Conservation (phyloP, 2,888 invertebrate genomes). For the Listrodromus nycthemerus region DNA sequence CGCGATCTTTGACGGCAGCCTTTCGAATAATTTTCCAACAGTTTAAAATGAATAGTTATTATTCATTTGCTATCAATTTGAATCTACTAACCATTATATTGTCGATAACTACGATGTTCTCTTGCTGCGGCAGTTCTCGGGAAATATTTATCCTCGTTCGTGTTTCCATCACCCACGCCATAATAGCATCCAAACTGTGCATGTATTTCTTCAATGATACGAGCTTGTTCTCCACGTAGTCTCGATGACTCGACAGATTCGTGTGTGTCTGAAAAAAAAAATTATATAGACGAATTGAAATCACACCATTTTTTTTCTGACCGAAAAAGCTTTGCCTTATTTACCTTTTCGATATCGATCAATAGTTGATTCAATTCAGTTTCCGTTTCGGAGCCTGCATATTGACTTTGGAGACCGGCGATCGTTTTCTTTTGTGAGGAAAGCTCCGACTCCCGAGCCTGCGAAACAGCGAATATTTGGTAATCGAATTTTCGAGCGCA, state of each 20-base stretch:
- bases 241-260: constrained; percentile 86
- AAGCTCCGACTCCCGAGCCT: constrained; percentile 88
- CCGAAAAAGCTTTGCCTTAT: constrained; percentile 5
- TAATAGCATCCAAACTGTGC: constrained; percentile 86
- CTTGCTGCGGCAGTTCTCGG: constrained; percentile 83
- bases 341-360: constrained; percentile 84
- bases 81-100: constrained; percentile 83
- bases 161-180: constrained; percentile 86
- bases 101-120: constrained; percentile 83
- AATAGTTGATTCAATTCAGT: constrained; percentile 79
- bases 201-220: constrained; percentile 86
- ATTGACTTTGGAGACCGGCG: constrained; percentile 83
- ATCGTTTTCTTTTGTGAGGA: constrained; percentile 85
- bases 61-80: background rate
- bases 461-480: constrained; percentile 64
- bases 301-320: background rate
- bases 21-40: constrained; percentile 70
- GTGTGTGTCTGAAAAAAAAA: constrained; percentile 78
- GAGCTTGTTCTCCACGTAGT: constrained; percentile 86
- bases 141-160: constrained; percentile 84
- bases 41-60: background rate
- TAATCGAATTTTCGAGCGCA: constrained; percentile 42
- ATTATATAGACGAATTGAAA: constrained; percentile 1
- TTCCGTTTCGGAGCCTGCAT: constrained; percentile 76
- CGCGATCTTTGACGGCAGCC: constrained; percentile 86